Evolutionary conservation across 2,113 vertebrate species (phyloP), one percentile per base, ranked within the genome.

Genomic region (Suricata suricatta): DNA sequence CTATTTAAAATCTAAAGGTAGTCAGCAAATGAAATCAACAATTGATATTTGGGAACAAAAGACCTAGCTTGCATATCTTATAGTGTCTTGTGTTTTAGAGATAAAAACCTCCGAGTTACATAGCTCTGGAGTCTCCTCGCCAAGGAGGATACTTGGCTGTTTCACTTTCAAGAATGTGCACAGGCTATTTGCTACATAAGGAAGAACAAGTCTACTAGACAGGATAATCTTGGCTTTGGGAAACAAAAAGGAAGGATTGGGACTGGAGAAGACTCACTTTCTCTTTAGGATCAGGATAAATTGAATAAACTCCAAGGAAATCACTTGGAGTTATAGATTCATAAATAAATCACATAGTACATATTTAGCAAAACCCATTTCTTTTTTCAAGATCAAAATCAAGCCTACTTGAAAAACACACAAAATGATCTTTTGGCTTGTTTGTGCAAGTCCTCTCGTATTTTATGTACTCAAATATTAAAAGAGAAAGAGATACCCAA

Each of bases 121-220:
- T 25, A 52, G 5, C 1, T 10, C 15, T 14, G 10, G 2, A 10
- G 6, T 71, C 13, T 64, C 7, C n/a, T 52, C 41, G 19, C 1
- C 15, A 1, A 15, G 15, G 2, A 38, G 54, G 69, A 52, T 2
- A 74, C 44, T 90, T 63, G n/a, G 3, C 35, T 74, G 10, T 50
- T 33, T 13, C 10, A 41, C 14, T 41, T 88, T 7, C 14, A 82
- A 25, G 57, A 9, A 25, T 63, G 27, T 47, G 5, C 15, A 35
- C 4, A 60, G 1, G 16, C 0, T 71, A 31, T 12, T n/a, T 12
- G 19, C 23, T 69, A 54, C 25, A 50, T 41, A 41, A 41, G 41
- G n/a, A 95, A 97, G 35, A 74, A 17, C 2, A 52, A n/a, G 76
- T 84, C 74, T 77, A 10, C 31, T 71, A 89, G 89, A 66, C 11